Percentiles rank a stretch among this genome's conserved stretches.
Evolutionary conservation across 2,113 vertebrate species (phyloP).

Genomic region (Alces alces): DNA sequence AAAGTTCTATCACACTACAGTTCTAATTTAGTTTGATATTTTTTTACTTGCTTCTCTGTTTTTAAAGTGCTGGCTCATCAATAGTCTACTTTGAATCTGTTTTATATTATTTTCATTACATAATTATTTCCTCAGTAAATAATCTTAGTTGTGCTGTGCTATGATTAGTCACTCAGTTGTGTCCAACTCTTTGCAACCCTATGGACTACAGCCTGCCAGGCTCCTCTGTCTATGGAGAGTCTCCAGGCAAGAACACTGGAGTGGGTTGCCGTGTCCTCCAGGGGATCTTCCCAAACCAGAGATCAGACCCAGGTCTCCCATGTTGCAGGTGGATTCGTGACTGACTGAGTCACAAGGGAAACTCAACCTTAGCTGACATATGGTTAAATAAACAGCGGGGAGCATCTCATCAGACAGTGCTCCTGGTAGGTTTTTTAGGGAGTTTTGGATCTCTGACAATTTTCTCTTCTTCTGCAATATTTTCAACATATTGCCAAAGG

Average conservation of each 20-base stretch:
- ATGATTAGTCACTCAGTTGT: background rate
- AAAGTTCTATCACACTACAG: background rate
- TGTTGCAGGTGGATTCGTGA: background rate
- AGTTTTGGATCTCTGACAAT: background rate
- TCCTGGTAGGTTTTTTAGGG: background rate
- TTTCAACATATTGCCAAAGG: background rate
- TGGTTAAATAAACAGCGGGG: background rate
- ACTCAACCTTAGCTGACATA: background rate
- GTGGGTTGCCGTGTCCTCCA: background rate
- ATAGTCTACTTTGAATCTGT: background rate
- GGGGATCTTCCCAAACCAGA: background rate
- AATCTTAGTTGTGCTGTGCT: background rate
- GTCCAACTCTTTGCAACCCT: background rate
- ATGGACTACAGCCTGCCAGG: background rate
- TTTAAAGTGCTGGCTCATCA: background rate
- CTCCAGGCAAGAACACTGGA: background rate
- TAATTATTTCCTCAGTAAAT: background rate
- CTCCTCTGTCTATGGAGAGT: background rate
- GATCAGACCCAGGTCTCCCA: background rate
- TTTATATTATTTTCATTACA: background rate
- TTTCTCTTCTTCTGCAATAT: background rate
- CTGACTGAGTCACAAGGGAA: background rate
- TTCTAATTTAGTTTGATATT: background rate
- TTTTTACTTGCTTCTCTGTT: background rate
- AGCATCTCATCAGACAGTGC: background rate